Evolutionary conservation across 2,888 invertebrate species (phyloP), one percentile per base, ranked within the genome.

Genomic region (Hipparchia sbordonii): DNA sequence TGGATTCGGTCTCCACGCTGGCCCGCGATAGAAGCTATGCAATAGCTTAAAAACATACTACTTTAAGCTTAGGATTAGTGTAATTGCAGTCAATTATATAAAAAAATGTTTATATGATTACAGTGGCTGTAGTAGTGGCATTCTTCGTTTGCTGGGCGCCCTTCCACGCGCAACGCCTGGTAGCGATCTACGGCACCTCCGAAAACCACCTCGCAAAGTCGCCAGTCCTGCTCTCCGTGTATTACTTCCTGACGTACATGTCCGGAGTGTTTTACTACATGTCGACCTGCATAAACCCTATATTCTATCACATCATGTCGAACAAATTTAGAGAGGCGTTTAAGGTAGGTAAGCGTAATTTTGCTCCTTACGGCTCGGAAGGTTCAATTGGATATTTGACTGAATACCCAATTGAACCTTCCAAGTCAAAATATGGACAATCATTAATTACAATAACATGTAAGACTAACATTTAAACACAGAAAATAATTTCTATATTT

Each of bases 251-350:
- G 72, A 97, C 96, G 4, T 97, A 98, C 87, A 94, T 96, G 56
- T 98, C 98, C 0, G 98, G 98, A 0, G 95, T 98, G 0, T 95
- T 98, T 74, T 98, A 98, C 94, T 99, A 98, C 89, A 89, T 98
- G 79, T 98, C 98, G 7, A 98, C 98, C 9, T 98, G 97, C 82
- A 96, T 98, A 84, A 99, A 99, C 89, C 98, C 99, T 0, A 95
- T 98, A 76, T 95, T 98, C 57, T 99, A 99, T 91, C 97, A 98
- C 89, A 97, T 98, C 71, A 98, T 99, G 98, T 98, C 98, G 9
- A 96, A 97, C 87, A 98, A 98, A 88, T 99, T 98, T 86, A 95
- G 98, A 65, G 97, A 97, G 78, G 98, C 98, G 63, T 98, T 98
- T 90, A 97, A 97, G 96, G 98, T 98, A 91, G 87, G 80, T 57